Conservation (phyloP, 1,140 invertebrate species). For the Zophobas morio region DNA sequence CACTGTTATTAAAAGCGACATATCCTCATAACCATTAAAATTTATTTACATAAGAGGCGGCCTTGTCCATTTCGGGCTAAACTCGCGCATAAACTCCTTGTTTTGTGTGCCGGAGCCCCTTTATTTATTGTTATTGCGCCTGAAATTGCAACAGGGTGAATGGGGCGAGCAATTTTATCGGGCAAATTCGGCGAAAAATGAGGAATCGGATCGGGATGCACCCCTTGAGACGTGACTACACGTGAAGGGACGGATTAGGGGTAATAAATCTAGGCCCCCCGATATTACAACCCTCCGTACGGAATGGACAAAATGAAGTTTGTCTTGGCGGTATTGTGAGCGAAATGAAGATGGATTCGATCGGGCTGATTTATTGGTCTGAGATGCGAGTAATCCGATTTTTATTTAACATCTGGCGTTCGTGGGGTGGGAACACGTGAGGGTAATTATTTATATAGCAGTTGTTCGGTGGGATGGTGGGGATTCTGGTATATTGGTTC, state of each 20-base stretch:
- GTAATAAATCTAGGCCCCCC: constrained; percentile 17
- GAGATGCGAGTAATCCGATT: neutral
- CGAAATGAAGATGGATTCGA: constrained; percentile 16
- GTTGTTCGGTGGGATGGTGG: too few species aligned
- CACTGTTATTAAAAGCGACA: neutral
- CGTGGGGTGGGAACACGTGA: neutral
- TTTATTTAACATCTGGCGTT: constrained; percentile 20
- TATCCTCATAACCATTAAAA: neutral
- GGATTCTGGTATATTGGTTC: too few species aligned
- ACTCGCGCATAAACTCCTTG: neutral
- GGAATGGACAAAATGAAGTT: constrained; percentile 5
- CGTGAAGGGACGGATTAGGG: constrained; percentile 7
- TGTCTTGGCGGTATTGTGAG: constrained; percentile 5
- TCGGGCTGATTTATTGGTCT: constrained; percentile 8
- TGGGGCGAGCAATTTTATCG: too few species aligned
- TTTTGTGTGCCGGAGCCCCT: neutral
- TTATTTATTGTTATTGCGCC: constrained; percentile 1
- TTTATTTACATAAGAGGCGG: neutral
- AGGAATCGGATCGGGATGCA: constrained; percentile 3
- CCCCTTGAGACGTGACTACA: constrained; percentile 19
- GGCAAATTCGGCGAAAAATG: constrained; percentile 5
- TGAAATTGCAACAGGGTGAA: neutral
- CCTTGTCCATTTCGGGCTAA: neutral
- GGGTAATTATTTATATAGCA: neutral
- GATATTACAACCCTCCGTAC: constrained; percentile 12